These are phyloP conservation scores for Hystrix brachyura DNA, from an alignment of 2,113 vertebrate species.

Conservation along the genomic window DNA sequence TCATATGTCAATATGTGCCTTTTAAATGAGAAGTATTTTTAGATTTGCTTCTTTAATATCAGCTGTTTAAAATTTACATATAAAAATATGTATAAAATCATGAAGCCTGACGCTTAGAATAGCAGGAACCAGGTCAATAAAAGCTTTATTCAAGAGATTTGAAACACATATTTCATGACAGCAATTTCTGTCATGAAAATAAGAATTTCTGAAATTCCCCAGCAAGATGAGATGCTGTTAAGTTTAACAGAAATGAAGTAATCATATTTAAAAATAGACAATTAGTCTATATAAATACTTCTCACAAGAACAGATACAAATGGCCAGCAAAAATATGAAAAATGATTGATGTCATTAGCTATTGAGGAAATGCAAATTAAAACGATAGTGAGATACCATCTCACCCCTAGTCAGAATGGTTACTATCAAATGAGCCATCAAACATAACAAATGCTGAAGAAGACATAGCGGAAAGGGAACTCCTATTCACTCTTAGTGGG, in stretches of 20 bases:
- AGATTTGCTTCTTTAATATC: neutral
- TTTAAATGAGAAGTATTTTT: neutral
- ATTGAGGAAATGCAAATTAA: neutral
- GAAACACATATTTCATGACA: neutral
- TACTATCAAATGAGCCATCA: neutral
- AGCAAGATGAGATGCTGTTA: neutral
- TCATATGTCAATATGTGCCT: neutral
- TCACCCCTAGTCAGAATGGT: neutral
- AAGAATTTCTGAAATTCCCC: neutral
- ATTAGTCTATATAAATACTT: neutral
- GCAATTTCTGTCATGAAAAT: neutral
- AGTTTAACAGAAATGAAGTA: neutral
- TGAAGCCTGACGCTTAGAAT: neutral
- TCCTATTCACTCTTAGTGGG: too few relatives aligned
- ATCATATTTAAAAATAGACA: neutral
- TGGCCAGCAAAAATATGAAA: neutral
- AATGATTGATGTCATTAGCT: neutral
- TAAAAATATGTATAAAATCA: neutral
- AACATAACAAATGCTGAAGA: neutral
- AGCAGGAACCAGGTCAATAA: neutral
- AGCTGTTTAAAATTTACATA: conserved; percentile 1
- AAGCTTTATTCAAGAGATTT: neutral
- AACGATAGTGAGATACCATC: neutral
- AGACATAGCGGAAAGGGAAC: neutral
- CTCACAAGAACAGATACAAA: neutral